Evolutionary conservation across 2,113 vertebrate species (phyloP), one percentile per base, ranked within the genome.

Genomic region (Phoxinus phoxinus): DNA sequence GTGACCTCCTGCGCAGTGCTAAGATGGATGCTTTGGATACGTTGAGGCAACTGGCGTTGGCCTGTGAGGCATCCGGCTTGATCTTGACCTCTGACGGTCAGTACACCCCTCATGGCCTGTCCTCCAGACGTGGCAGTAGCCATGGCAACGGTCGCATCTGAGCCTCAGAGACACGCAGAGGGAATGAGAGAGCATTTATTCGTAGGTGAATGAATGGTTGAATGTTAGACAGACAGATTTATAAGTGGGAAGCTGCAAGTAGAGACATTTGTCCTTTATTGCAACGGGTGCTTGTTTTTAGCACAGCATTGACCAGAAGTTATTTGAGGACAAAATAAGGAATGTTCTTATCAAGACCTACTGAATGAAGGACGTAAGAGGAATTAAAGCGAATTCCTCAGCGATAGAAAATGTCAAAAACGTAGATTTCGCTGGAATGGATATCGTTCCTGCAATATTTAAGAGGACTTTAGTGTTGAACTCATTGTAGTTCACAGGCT

Each of bases 11-110:
- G 90, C 98, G 96, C 37, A 96, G 95, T 0, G 98, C 98, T 67
- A 99, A 97, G 95, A 95, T 94, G 0, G 98, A 99, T 87, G 96
- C 97, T 46, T 77, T 97, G 90, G 98, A 99, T 73, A 96, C 97
- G 85, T 94, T 99, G 94, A 96, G 97, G 92, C 98, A 99, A 94
- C 95, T 99, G 90, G 96, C 98, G 61, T 93, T 98, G 93, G 98
- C 97, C 0, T 97, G 97, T 46, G 94, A 97, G 89, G 96, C 97
- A 0, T 98, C 96, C 0, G 97, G 97, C 84, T 94, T 99, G 91
- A 95, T 95, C 67, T 78, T 91, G 84, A 88, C 91, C 83, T 87
- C 90, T 2, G 94, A 94, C 86, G 90, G 93, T 21, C 94, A 94
- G 82, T 94, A 91, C 91, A 72, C 91, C 65, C 89, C 94, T 72